Conservation (phyloP, 2,113 vertebrate species). For the Ciconia boyciana region DNA sequence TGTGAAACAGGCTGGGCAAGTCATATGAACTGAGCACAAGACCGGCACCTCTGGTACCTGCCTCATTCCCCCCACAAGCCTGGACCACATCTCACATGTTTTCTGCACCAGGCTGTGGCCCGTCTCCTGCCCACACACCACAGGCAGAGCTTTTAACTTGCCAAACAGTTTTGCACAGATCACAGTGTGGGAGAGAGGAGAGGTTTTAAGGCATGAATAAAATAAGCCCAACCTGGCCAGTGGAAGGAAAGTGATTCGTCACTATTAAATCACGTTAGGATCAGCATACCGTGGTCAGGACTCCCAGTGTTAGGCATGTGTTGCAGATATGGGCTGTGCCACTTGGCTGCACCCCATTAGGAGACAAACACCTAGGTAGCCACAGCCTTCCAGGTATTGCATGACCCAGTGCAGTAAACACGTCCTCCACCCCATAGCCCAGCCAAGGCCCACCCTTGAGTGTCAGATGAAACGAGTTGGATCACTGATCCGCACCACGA, state of each 20-base stretch:
- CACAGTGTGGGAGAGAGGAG: not conserved
- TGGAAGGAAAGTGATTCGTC: not conserved
- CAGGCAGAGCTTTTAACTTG: not conserved
- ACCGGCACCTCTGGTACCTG: not conserved
- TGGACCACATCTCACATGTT: not conserved
- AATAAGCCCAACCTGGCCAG: not conserved
- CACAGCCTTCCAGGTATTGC: not conserved
- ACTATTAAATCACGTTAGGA: not conserved
- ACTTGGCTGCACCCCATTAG: not conserved
- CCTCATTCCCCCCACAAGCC: not conserved
- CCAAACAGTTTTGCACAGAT: not conserved
- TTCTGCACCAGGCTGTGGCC: not conserved
- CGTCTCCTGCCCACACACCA: conserved; percentile 2
- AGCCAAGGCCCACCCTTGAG: not conserved
- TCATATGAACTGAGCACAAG: not conserved
- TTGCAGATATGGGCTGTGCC: not conserved
- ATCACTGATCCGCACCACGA: not conserved
- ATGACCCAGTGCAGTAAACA: not conserved
- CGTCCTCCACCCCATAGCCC: not conserved
- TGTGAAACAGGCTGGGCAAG: conserved; percentile 1
- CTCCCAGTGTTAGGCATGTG: not conserved
- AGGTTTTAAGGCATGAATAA: not conserved
- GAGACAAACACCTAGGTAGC: not conserved
- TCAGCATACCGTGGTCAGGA: not conserved
- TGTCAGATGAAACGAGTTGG: accelerated